Evolutionary conservation across 2,113 vertebrate species (phyloP).

Genomic region (Mastomys coucha): DNA sequence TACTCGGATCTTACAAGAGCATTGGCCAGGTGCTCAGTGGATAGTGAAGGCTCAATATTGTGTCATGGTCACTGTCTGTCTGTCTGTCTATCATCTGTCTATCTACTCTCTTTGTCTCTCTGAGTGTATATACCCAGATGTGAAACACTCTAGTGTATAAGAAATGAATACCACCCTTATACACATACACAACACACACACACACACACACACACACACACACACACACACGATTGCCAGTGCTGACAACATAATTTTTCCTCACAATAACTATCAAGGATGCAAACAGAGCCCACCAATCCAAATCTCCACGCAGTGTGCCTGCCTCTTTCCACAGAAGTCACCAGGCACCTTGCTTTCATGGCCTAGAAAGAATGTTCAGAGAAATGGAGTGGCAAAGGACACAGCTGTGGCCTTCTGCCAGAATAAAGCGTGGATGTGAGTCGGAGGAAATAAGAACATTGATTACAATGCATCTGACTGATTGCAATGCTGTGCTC

Average conservation of each 20-base stretch:
- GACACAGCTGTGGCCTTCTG: neutral
- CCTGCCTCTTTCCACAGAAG: neutral
- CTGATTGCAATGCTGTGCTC: neutral
- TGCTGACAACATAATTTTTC: neutral
- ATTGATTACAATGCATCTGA: neutral
- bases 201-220: neutral
- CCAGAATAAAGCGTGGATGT: neutral
- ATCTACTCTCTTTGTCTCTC: neutral
- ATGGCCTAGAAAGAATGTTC: constrained; percentile 1
- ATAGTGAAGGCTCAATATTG: neutral
- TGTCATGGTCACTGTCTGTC: neutral
- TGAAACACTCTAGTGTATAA: neutral
- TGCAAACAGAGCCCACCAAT: neutral
- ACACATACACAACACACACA: neutral
- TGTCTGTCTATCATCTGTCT: neutral
- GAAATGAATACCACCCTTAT: neutral
- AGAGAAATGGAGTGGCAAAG: constrained; percentile 10
- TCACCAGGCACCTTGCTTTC: neutral
- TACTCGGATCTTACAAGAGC: neutral
- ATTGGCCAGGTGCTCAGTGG: neutral
- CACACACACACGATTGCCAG: neutral
- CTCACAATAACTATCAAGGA: neutral
- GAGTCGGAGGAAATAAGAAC: neutral
- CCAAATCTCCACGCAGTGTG: neutral
- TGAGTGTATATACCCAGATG: constrained; percentile 9